Conservation (phyloP, 2,888 invertebrate genomes). For the Cantharis rufa region DNA sequence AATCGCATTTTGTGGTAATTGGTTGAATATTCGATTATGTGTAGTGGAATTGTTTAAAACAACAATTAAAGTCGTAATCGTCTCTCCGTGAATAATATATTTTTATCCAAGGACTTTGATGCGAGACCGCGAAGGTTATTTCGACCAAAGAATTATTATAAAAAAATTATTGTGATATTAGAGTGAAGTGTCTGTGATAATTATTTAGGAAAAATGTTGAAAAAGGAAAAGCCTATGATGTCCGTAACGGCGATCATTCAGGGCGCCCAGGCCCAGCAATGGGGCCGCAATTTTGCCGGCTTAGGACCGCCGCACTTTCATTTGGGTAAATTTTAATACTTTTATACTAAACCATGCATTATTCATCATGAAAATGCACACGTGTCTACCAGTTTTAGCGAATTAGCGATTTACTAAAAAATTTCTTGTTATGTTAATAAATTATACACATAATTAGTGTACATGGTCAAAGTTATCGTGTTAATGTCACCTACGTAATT, state of each 20-base stretch:
- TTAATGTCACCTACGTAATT: neutral
- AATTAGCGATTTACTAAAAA: conserved; percentile 8
- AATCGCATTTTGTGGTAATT: conserved; percentile 2
- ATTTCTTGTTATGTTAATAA: conserved; percentile 5
- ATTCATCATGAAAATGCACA: neutral
- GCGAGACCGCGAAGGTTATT: conserved; percentile 28
- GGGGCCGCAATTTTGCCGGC: conserved; percentile 64
- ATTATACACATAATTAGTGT: conserved; percentile 4
- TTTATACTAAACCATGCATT: neutral
- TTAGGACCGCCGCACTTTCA: conserved; percentile 49
- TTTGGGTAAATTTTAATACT: conserved; percentile 41
- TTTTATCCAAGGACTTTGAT: conserved; percentile 31
- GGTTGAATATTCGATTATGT: conserved; percentile 9
- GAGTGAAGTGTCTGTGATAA: conserved; percentile 37
- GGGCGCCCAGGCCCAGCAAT: conserved; percentile 66
- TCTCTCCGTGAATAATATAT: conserved; percentile 23
- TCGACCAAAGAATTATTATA: conserved; percentile 25
- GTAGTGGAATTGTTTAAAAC: conserved; percentile 19
- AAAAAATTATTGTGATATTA: conserved; percentile 23
- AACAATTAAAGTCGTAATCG: conserved; percentile 24
- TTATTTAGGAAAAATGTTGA: conserved; percentile 65
- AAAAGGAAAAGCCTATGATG: conserved; percentile 87
- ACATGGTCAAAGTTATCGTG: conserved; percentile 3
- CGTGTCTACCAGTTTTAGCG: conserved; percentile 5
- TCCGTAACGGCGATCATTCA: conserved; percentile 82